Evolutionary conservation across 1,140 invertebrate species (phyloP).

Genomic region (Sycobia sp.): DNA sequence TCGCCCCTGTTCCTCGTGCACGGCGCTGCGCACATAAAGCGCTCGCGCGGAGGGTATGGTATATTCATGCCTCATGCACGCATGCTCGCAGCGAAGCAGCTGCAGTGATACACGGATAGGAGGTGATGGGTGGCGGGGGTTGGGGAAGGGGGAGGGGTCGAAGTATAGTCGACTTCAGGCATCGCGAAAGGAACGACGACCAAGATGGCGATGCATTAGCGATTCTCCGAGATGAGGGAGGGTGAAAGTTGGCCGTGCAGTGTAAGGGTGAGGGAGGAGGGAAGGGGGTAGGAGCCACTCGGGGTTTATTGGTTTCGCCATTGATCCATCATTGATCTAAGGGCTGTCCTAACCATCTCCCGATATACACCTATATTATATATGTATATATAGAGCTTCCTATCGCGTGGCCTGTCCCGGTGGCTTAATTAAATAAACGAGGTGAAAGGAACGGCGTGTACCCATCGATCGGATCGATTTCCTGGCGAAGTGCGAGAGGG

Average conservation of each 20-base stretch:
- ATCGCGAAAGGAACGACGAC: not conserved
- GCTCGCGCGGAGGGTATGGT: too few relatives aligned
- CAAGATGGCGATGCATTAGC: conserved; percentile 20
- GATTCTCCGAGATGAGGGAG: conserved; percentile 21
- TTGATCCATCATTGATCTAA: conserved; percentile 26
- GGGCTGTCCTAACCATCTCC: not conserved
- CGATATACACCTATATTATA: too few relatives aligned
- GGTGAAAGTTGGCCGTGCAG: too few relatives aligned
- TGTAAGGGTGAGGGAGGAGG: too few relatives aligned
- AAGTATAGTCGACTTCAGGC: too few relatives aligned
- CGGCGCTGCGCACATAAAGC: too few relatives aligned
- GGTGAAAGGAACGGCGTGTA: conserved; percentile 4
- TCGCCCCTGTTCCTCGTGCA: too few relatives aligned
- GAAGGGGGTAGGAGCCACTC: not conserved
- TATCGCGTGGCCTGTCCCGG: not conserved
- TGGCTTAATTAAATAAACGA: conserved; percentile 33
- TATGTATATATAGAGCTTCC: not conserved
- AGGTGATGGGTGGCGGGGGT: not conserved
- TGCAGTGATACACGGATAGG: too few relatives aligned
- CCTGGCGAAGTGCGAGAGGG: too few relatives aligned
- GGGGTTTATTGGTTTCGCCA: conserved; percentile 3
- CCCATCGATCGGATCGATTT: too few relatives aligned
- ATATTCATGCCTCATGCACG: too few relatives aligned
- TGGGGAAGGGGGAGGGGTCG: not conserved
- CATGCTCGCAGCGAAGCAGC: too few relatives aligned